phyloP scores from a whole-genome alignment of 2,113 vertebrate genomes.

The Myrmecophaga tridactyla region DNA sequence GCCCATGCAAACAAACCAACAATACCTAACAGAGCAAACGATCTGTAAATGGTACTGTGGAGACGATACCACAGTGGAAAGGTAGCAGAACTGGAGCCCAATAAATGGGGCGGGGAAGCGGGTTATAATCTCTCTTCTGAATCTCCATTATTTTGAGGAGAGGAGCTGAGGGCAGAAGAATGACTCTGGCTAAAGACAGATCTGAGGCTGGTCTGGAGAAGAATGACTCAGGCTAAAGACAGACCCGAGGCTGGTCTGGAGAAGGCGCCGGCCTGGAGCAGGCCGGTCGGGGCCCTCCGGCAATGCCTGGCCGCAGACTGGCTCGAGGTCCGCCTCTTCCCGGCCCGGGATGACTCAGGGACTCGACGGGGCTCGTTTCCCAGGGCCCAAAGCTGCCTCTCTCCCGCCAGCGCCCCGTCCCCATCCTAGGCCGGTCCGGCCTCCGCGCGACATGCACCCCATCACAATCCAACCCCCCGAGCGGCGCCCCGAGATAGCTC shows the following conservation, averaged over 20 bases:
- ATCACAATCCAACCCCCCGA: not conserved
- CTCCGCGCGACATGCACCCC: not conserved
- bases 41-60: not conserved
- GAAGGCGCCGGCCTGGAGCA: not conserved
- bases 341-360: constrained; percentile 80
- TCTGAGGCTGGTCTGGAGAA: not conserved
- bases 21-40: not conserved
- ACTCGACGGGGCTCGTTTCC: not conserved
- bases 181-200: too few species aligned
- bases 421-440: not conserved
- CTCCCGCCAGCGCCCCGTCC: rapidly evolving
- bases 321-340: not conserved
- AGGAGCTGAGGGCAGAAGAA: not conserved
- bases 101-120: not conserved
- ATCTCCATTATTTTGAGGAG: not conserved
- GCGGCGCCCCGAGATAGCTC: not conserved
- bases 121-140: not conserved
- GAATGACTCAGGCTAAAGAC: not conserved
- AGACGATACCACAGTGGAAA: not conserved
- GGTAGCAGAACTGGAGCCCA: not conserved
- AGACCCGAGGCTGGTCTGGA: not conserved
- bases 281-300: not conserved
- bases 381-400: not conserved
- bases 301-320: not conserved
- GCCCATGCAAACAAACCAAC: too few species aligned